Percentiles rank a stretch among this genome's conserved stretches.
Conservation (phyloP, 1,140 invertebrate species). For the Drosophila melanica region DNA sequence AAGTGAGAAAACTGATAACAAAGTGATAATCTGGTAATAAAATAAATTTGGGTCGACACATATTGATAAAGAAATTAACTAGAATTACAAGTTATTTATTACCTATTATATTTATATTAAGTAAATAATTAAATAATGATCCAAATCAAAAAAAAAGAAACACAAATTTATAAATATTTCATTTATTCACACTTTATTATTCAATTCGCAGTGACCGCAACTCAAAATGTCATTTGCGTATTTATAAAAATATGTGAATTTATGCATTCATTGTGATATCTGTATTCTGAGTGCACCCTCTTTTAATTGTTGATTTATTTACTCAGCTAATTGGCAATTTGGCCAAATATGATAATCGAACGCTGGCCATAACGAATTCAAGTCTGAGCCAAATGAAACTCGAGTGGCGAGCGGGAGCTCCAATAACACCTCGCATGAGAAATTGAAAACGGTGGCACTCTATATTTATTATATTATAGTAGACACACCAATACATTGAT, state of each 20-base stretch:
- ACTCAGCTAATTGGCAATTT: slow-evolving; percentile 60
- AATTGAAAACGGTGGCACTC: slow-evolving; percentile 27
- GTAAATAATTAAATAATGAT: slow-evolving; percentile 6
- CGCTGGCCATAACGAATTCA: slow-evolving; percentile 51
- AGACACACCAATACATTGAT: neutral
- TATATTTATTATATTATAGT: slow-evolving; percentile 3
- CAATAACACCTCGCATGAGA: slow-evolving; percentile 25
- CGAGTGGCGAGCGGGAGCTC: neutral
- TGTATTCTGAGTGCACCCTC: neutral
- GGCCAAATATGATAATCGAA: slow-evolving; percentile 50
- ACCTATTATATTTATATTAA: slow-evolving; percentile 26
- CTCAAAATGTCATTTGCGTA: neutral
- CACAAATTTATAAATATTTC: neutral
- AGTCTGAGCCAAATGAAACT: slow-evolving; percentile 11
- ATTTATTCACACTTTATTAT: slow-evolving; percentile 3
- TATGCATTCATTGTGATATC: slow-evolving; percentile 10
- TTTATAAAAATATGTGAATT: slow-evolving; percentile 9
- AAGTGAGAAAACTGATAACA: slow-evolving; percentile 40
- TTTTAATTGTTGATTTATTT: slow-evolving; percentile 58
- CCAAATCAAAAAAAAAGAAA: neutral
- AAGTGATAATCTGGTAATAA: slow-evolving; percentile 39
- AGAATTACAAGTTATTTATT: slow-evolving; percentile 27
- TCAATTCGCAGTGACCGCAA: neutral
- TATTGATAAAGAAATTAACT: slow-evolving; percentile 38
- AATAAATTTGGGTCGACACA: slow-evolving; percentile 41